These are phyloP conservation scores for Myotis vivesi DNA, from an alignment of 2,797 vertebrate species.

Conservation along the genomic window DNA sequence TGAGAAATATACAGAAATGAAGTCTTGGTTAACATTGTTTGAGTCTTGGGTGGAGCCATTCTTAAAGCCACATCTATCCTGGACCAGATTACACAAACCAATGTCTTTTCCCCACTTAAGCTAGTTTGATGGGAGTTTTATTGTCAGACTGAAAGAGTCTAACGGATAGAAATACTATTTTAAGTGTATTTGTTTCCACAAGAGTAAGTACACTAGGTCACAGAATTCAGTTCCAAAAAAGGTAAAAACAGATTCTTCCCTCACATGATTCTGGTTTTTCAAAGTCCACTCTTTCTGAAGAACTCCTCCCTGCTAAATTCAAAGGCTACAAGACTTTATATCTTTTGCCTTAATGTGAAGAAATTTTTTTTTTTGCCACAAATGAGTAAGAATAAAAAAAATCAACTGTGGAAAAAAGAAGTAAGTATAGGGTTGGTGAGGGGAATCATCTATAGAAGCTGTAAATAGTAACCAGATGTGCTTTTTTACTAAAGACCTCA, in stretches of 20 bases:
- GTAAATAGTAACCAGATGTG: conserved; percentile 34
- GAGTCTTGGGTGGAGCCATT: not conserved
- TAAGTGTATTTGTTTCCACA: conserved; percentile 43
- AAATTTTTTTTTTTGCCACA: not conserved
- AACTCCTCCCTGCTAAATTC: not conserved
- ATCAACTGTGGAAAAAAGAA: conserved; percentile 46
- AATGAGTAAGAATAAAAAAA: conserved; percentile 56
- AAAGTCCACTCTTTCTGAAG: not conserved
- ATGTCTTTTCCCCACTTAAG: not conserved
- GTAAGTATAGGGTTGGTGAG: not conserved
- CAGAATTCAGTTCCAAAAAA: conserved; percentile 48
- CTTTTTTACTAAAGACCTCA: conserved; percentile 18
- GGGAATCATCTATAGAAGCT: conserved; percentile 10
- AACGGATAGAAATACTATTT: conserved; percentile 18
- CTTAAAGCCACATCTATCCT: conserved; percentile 2
- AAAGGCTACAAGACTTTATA: not conserved
- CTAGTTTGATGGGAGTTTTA: not conserved
- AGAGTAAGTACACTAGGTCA: conserved; percentile 30
- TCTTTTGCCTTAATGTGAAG: conserved; percentile 26
- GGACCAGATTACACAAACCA: conserved; percentile 42
- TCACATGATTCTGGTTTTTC: conserved; percentile 37
- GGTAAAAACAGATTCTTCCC: conserved; percentile 1
- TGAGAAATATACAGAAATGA: conserved; percentile 9
- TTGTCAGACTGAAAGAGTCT: not conserved
- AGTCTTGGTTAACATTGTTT: conserved; percentile 9